Conservation (phyloP, 1,140 invertebrate species). For the Himalopsyche phryganea region DNA sequence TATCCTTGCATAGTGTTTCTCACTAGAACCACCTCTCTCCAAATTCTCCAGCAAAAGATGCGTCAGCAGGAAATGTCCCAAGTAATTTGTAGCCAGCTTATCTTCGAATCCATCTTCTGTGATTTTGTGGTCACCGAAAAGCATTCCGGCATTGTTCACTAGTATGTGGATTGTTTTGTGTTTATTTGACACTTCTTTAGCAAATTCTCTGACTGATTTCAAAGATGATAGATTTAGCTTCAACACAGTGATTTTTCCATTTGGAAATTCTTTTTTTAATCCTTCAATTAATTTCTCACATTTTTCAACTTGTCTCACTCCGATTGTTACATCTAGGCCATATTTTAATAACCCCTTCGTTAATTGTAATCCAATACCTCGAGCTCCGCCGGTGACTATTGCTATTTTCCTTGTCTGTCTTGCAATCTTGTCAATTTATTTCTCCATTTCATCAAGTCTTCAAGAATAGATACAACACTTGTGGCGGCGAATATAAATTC, state of each 20-base stretch:
- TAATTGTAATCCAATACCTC: slow-evolving; percentile 79
- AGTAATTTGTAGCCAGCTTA: slow-evolving; percentile 77
- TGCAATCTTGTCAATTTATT: background rate
- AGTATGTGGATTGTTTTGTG: slow-evolving; percentile 67
- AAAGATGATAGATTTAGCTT: slow-evolving; percentile 63
- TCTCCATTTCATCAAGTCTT: background rate
- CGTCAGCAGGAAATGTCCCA: slow-evolving; percentile 84
- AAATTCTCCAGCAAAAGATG: slow-evolving; percentile 73
- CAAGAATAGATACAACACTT: background rate
- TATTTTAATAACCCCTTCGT: slow-evolving; percentile 73
- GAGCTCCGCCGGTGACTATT: slow-evolving; percentile 82
- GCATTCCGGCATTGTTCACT: slow-evolving; percentile 85
- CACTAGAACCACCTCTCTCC: slow-evolving; percentile 55
- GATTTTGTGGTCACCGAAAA: slow-evolving; percentile 74
- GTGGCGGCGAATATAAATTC: too few species aligned
- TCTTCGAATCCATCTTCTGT: slow-evolving; percentile 79
- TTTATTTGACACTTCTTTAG: slow-evolving; percentile 59
- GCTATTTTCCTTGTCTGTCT: slow-evolving; percentile 58
- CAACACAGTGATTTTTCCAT: slow-evolving; percentile 32
- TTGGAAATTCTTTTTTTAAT: slow-evolving; percentile 4
- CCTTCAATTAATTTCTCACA: slow-evolving; percentile 53
- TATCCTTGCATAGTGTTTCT: slow-evolving; percentile 62
- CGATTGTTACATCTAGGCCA: slow-evolving; percentile 82
- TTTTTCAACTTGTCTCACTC: slow-evolving; percentile 62
- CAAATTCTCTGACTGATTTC: slow-evolving; percentile 74